phyloP scores from a whole-genome alignment of 2,797 vertebrate species.

The Phoxinus dragarum region DNA sequence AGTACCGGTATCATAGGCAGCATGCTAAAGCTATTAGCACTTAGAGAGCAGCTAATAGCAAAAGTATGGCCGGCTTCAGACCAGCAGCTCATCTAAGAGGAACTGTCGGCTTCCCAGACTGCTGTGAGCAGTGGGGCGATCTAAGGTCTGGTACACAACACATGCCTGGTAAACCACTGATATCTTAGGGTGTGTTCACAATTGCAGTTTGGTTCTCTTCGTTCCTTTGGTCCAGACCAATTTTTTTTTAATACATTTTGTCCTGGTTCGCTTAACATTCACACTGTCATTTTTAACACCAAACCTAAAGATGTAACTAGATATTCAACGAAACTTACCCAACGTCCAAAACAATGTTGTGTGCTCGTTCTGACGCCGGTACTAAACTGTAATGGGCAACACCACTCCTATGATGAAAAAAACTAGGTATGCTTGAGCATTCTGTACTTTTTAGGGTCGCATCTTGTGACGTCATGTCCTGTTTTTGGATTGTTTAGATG shows the following conservation, averaged over 20 bases:
- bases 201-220: not conserved
- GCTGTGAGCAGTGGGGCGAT: not conserved
- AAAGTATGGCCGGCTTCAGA: not conserved
- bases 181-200: not conserved
- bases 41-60: slow-evolving; percentile 6
- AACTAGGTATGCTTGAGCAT: not conserved
- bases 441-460: not conserved
- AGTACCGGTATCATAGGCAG: not conserved
- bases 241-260: not conserved
- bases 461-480: not conserved
- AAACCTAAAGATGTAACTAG: not conserved
- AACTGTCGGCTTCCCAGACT: not conserved
- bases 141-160: slow-evolving; percentile 9
- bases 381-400: not conserved
- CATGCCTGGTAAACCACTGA: not conserved
- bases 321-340: not conserved
- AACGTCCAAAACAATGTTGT: not conserved
- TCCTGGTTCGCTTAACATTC: not conserved
- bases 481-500: not conserved
- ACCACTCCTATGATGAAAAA: not conserved
- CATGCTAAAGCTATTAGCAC: slow-evolving; percentile 17
- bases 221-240: not conserved
- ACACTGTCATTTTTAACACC: not conserved
- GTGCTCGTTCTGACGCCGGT: not conserved
- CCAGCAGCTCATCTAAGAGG: slow-evolving; percentile 18